Conservation (phyloP, 2,113 vertebrate genomes). For the Aegithalos caudatus region DNA sequence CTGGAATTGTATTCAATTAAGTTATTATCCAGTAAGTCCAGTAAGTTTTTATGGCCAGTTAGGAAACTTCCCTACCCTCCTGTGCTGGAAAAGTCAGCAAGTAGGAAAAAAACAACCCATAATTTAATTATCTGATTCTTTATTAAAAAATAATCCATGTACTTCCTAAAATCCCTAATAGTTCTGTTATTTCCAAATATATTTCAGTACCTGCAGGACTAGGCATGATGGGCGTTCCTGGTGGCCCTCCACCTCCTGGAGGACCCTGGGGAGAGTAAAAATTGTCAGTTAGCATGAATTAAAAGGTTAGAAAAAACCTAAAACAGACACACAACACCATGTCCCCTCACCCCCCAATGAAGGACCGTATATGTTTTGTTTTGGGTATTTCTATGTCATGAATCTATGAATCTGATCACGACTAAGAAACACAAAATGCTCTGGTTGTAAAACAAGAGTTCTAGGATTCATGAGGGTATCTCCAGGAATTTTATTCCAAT, state of each 20-base stretch:
- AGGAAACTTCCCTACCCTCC: neutral
- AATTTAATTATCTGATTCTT: neutral
- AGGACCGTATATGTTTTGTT: neutral
- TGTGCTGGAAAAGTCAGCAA: neutral
- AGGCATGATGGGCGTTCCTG: constrained; percentile 98
- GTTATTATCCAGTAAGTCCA: neutral
- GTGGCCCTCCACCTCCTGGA: constrained; percentile 93
- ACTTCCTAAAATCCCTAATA: neutral
- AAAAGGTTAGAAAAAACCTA: neutral
- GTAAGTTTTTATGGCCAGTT: neutral
- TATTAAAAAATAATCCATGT: neutral
- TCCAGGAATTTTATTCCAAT: neutral
- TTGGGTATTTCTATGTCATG: neutral
- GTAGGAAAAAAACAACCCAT: neutral
- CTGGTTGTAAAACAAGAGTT: neutral
- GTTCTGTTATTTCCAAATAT: neutral
- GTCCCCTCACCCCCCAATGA: accelerated
- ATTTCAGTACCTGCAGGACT: constrained; percentile 91
- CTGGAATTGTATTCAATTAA: neutral
- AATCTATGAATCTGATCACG: neutral
- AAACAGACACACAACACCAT: neutral
- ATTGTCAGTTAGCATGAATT: neutral
- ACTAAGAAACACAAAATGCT: neutral
- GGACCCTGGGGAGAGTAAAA: constrained; percentile 82
- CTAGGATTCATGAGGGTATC: neutral